phyloP scores from a whole-genome alignment of 2,797 vertebrate species.

The Streptopelia turtur region DNA sequence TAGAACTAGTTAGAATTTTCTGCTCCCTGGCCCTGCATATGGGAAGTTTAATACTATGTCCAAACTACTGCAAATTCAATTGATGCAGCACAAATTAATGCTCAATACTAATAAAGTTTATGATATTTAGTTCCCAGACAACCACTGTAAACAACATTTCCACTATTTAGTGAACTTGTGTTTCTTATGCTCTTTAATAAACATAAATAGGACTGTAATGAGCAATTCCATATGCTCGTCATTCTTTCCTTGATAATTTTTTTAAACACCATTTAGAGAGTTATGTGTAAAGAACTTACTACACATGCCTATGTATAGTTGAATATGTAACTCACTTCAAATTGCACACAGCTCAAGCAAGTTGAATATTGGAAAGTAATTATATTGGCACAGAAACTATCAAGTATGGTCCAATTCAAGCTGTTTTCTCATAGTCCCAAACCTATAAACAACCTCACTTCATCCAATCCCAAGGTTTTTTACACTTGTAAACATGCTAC shows the following conservation, averaged over 20 bases:
- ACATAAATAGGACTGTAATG: constrained; percentile 23
- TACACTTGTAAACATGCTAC: neutral
- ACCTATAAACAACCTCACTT: neutral
- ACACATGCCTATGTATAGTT: neutral
- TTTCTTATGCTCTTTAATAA: constrained; percentile 63
- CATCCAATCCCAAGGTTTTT: neutral
- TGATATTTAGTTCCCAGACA: constrained; percentile 55
- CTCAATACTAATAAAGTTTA: constrained; percentile 68
- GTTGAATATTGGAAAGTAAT: constrained; percentile 30
- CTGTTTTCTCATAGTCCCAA: neutral
- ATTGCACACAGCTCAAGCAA: neutral
- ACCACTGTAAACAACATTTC: constrained; percentile 50
- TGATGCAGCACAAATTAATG: constrained; percentile 68
- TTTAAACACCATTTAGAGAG: constrained; percentile 2
- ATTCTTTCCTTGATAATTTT: neutral
- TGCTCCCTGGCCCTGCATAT: constrained; percentile 33
- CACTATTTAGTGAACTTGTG: constrained; percentile 41
- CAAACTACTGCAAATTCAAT: constrained; percentile 66
- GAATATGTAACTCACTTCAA: constrained; percentile 23
- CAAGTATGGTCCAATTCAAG: neutral
- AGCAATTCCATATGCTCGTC: neutral
- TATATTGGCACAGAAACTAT: neutral
- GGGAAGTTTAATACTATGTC: constrained; percentile 54
- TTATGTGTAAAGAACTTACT: neutral
- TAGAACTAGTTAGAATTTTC: constrained; percentile 49